A percentile compares a stretch with the other conserved stretches of the same genome.
These are phyloP conservation scores for Orthonevra nobilis DNA, from an alignment of 2,888 invertebrate species.

Conservation along the genomic window DNA sequence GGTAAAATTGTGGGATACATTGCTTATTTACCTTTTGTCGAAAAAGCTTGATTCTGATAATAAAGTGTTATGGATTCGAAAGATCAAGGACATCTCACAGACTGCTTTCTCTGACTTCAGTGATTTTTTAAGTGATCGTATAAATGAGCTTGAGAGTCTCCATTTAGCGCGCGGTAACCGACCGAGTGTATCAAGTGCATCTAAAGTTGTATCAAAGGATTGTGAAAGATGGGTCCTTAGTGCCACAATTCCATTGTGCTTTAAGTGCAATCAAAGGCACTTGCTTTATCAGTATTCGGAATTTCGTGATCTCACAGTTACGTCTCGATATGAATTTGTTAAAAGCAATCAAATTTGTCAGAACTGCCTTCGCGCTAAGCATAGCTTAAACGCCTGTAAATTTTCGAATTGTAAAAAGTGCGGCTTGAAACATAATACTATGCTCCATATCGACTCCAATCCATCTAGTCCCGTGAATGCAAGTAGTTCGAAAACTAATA, in stretches of 20 bases:
- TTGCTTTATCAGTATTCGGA: slow-evolving; percentile 14
- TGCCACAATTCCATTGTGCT: neutral
- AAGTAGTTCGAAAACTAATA: too few species aligned
- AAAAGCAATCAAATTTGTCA: slow-evolving; percentile 8
- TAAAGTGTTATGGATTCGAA: slow-evolving; percentile 20
- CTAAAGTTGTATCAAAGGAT: too few species aligned
- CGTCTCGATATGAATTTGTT: slow-evolving; percentile 5
- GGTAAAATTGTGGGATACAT: neutral
- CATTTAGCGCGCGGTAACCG: neutral
- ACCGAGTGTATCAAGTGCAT: too few species aligned
- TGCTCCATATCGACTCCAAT: too few species aligned
- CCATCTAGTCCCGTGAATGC: too few species aligned
- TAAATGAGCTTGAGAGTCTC: slow-evolving; percentile 13
- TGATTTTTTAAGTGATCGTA: slow-evolving; percentile 16
- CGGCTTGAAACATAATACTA: neutral
- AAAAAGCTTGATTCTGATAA: slow-evolving; percentile 29
- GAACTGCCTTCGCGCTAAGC: slow-evolving; percentile 18
- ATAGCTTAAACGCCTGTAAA: slow-evolving; percentile 2
- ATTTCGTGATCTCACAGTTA: neutral
- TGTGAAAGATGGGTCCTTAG: too few species aligned
- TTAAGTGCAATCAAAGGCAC: slow-evolving; percentile 27
- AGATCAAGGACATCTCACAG: neutral
- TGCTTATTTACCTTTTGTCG: slow-evolving; percentile 2
- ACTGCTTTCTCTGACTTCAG: neutral
- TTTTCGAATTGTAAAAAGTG: slow-evolving; percentile 13